These are phyloP conservation scores for Oryzias celebensis DNA, from an alignment of 2,113 vertebrate genomes.

Conservation along the genomic window DNA sequence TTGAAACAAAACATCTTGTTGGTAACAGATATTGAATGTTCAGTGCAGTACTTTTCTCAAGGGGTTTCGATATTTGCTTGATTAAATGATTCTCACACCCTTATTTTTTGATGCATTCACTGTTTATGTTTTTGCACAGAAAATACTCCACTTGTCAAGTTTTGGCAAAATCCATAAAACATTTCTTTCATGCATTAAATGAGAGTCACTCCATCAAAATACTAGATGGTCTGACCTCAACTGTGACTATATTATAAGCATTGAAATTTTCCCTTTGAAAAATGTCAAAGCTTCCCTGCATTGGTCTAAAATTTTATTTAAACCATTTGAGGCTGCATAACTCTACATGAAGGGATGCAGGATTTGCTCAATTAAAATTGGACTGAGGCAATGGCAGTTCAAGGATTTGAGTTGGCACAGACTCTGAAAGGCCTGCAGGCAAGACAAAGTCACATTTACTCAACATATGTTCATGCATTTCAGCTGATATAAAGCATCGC, in stretches of 20 bases:
- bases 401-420: conserved; percentile 49
- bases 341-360: conserved; percentile 31
- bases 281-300: conserved; percentile 21
- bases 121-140: too few species aligned
- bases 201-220: background rate
- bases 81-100: too few species aligned
- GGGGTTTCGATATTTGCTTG: too few species aligned
- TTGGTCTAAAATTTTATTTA: conserved; percentile 17
- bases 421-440: conserved; percentile 24
- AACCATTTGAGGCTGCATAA: conserved; percentile 23
- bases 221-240: background rate
- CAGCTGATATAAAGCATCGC: conserved; percentile 17
- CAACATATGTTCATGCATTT: conserved; percentile 53
- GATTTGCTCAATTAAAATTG: conserved; percentile 43
- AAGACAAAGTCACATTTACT: conserved; percentile 24
- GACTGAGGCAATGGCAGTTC: conserved; percentile 44
- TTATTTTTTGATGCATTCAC: too few species aligned
- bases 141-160: background rate
- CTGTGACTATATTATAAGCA: background rate
- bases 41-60: too few species aligned
- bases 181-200: background rate
- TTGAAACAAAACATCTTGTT: too few species aligned
- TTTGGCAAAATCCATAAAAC: background rate
- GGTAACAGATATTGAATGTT: too few species aligned
- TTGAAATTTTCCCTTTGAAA: conserved; percentile 21